A percentile compares a stretch with the other conserved stretches of the same genome.
Conservation (phyloP, 2,888 invertebrate species). For the Ectemnius cavifrons region DNA sequence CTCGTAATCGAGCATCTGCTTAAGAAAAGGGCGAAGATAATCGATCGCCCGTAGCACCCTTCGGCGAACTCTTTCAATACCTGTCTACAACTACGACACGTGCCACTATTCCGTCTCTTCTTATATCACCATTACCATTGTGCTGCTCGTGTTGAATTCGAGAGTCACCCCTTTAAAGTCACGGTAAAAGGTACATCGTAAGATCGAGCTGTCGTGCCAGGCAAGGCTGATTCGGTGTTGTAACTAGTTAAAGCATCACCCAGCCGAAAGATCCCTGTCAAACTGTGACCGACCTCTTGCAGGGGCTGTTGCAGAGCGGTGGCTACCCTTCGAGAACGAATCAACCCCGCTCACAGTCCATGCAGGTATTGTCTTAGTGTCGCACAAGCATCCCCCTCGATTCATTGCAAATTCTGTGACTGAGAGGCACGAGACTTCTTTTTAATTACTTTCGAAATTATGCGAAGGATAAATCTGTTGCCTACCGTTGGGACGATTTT, state of each 20-base stretch:
- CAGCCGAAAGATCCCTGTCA: slow-evolving; percentile 30
- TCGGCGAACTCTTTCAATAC: slow-evolving; percentile 46
- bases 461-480: too few species aligned
- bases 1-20: slow-evolving; percentile 60
- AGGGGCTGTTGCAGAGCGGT: slow-evolving; percentile 75
- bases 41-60: slow-evolving; percentile 60
- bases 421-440: not conserved
- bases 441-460: too few species aligned
- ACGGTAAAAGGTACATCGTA: not conserved
- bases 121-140: slow-evolving; percentile 5
- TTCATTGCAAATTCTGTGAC: not conserved
- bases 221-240: not conserved
- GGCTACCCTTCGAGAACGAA: slow-evolving; percentile 71
- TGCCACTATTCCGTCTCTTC: slow-evolving; percentile 35
- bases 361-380: slow-evolving; percentile 67
- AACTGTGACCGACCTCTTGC: slow-evolving; percentile 65
- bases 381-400: not conserved
- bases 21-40: slow-evolving; percentile 69
- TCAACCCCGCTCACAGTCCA: slow-evolving; percentile 73
- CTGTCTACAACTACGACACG: slow-evolving; percentile 55
- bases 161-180: slow-evolving; percentile 1
- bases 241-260: not conserved
- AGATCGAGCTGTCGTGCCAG: not conserved
- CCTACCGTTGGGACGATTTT: too few species aligned
- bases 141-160: not conserved